These are phyloP conservation scores for Pteruthius melanotis DNA, from an alignment of 2,113 vertebrate species.

Conservation along the genomic window DNA sequence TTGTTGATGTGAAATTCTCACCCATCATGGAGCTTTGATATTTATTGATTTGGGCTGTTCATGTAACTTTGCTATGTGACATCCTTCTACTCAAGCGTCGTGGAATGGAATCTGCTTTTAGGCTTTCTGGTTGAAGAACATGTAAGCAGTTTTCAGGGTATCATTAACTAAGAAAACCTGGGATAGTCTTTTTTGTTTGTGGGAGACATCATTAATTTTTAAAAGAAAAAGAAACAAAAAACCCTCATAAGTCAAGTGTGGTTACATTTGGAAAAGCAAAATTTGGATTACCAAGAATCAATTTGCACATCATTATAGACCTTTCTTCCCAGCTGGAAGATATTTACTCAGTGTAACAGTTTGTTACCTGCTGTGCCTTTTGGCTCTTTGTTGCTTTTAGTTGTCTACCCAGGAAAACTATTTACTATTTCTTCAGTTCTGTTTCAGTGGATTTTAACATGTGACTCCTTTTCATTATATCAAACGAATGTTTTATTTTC, in stretches of 20 bases:
- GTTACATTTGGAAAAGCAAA: neutral
- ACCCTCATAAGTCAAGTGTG: accelerated
- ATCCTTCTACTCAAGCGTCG: neutral
- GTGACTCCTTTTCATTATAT: neutral
- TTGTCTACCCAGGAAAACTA: neutral
- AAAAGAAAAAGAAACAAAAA: neutral
- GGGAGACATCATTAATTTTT: neutral
- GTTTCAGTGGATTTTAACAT: neutral
- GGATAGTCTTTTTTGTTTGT: neutral
- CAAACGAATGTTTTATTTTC: neutral
- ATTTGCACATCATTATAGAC: neutral
- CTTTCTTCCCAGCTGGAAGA: neutral
- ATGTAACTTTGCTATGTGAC: neutral
- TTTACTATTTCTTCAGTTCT: neutral
- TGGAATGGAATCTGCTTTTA: neutral
- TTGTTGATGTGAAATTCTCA: neutral
- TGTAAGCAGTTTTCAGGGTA: neutral
- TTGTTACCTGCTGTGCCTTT: neutral
- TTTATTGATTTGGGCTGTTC: neutral
- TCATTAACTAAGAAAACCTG: neutral
- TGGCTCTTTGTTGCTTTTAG: neutral
- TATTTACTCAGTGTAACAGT: neutral
- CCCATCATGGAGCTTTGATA: neutral
- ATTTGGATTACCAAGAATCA: neutral
- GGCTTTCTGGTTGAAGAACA: neutral